Evolutionary conservation across 2,888 invertebrate genomes (phyloP).

Genomic region (Eubasilissa splendida): DNA sequence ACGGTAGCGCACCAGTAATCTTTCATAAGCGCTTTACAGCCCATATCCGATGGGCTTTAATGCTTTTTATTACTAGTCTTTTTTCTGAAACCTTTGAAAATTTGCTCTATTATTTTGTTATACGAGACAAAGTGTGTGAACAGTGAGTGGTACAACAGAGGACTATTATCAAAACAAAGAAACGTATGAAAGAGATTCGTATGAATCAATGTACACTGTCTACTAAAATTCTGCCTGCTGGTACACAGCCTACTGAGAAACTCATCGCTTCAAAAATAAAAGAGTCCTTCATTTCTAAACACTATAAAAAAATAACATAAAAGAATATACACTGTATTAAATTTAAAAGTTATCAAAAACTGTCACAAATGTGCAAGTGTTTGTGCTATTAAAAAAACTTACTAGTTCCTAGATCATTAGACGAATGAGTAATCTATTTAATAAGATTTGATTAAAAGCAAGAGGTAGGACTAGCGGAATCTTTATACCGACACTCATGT

Average conservation of each 20-base stretch:
- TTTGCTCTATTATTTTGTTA: constrained; percentile 14
- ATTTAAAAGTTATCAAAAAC: no score
- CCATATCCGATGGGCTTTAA: constrained; percentile 31
- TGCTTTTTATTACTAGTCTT: constrained; percentile 23
- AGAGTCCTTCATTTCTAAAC: no score
- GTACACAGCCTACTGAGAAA: background rate
- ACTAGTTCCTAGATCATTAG: no score
- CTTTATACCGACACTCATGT: no score
- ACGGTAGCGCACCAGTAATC: constrained; percentile 41
- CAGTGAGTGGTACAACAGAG: constrained; percentile 31
- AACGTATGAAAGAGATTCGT: background rate
- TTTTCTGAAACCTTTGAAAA: background rate
- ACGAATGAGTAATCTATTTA: no score
- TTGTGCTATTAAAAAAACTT: no score
- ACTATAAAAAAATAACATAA: no score
- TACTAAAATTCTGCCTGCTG: no score
- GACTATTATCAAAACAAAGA: constrained; percentile 25
- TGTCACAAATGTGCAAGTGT: no score
- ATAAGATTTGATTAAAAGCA: no score
- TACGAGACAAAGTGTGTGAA: constrained; percentile 25
- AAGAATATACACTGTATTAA: no score
- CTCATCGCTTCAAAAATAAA: background rate
- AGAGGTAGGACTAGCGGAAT: no score
- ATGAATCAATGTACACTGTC: background rate
- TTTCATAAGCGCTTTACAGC: constrained; percentile 42